Conservation (phyloP, 2,888 invertebrate genomes). For the Elysia crispata region DNA sequence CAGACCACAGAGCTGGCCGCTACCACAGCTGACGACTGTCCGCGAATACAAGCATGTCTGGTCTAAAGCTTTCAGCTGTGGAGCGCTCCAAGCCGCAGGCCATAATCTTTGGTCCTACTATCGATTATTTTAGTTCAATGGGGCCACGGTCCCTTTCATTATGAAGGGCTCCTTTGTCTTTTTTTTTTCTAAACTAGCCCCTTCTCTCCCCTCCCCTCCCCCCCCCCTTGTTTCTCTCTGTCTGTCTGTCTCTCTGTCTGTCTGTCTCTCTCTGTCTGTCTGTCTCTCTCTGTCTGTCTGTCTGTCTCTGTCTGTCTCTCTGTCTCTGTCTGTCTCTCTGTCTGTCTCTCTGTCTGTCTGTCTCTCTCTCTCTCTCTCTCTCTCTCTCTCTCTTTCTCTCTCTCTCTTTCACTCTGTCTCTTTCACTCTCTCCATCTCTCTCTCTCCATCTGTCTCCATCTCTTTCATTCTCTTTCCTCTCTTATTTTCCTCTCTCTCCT, state of each 20-base stretch:
- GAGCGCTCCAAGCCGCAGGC: too few species aligned
- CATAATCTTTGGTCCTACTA: too few species aligned
- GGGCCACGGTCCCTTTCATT: background rate
- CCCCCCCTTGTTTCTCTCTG: background rate
- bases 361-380: slow-evolving; percentile 2
- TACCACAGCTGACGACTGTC: too few species aligned
- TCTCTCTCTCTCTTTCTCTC: slow-evolving; percentile 3
- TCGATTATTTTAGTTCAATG: too few species aligned
- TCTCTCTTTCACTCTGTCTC: slow-evolving; percentile 11
- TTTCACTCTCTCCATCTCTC: background rate
- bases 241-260: background rate
- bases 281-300: background rate
- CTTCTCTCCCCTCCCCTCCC: background rate
- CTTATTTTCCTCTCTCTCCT: background rate
- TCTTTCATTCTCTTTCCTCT: background rate
- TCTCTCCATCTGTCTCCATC: background rate
- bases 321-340: background rate
- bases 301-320: background rate
- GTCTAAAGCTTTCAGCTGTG: too few species aligned
- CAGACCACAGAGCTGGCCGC: too few species aligned
- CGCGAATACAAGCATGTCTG: too few species aligned
- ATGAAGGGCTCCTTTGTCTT: background rate
- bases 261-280: background rate
- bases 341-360: background rate
- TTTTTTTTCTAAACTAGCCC: background rate